phyloP scores from a whole-genome alignment of 2,797 vertebrate genomes.

The Poeciliopsis paucimaculata region DNA sequence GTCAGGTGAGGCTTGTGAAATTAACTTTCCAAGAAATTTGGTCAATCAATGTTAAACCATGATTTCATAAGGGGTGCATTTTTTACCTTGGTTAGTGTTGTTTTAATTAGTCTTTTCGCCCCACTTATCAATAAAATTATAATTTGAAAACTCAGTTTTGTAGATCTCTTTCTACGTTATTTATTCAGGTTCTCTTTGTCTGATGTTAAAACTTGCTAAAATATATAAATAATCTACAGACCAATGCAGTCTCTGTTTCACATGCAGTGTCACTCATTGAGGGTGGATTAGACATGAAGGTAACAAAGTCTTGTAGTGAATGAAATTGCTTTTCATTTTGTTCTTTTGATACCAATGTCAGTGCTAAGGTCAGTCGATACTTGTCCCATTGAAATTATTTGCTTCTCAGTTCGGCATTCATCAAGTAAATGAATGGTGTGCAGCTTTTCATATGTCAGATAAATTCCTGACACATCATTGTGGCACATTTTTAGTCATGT shows the following conservation, averaged over 20 bases:
- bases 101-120: not conserved
- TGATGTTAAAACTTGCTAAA: not conserved
- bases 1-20: too few relatives aligned
- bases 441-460: slow-evolving; percentile 13
- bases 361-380: slow-evolving; percentile 38
- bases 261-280: not conserved
- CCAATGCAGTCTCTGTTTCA: slow-evolving; percentile 1
- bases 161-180: too few relatives aligned
- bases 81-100: not conserved
- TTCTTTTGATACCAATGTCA: slow-evolving; percentile 14
- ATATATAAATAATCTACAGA: not conserved
- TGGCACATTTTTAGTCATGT: slow-evolving; percentile 25
- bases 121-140: not conserved
- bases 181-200: not conserved
- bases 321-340: slow-evolving; percentile 6
- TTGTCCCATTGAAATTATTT: slow-evolving; percentile 33
- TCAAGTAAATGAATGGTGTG: not conserved
- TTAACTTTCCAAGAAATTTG: too few relatives aligned
- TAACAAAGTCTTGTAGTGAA: slow-evolving; percentile 19
- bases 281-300: not conserved
- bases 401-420: slow-evolving; percentile 17
- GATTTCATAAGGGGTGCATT: not conserved
- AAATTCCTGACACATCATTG: slow-evolving; percentile 13
- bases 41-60: too few relatives aligned
- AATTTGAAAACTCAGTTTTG: not conserved